phyloP scores from a whole-genome alignment of 2,888 invertebrate species.

The Thymelicus lineola region DNA sequence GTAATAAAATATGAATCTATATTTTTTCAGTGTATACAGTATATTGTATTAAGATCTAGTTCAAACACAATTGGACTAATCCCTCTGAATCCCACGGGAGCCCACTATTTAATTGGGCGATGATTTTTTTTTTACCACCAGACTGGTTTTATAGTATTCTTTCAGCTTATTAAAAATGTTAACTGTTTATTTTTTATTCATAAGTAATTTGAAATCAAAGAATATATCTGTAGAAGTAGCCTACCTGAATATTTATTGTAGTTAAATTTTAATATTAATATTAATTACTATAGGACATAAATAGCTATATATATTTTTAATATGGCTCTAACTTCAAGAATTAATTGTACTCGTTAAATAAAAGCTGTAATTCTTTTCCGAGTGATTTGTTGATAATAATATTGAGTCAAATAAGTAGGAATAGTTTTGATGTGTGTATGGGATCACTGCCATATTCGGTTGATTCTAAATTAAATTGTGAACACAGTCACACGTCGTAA shows the following conservation, averaged over 20 bases:
- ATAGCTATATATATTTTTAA: conserved; percentile 17
- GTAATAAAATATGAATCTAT: no score
- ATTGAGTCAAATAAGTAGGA: not conserved
- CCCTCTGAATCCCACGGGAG: no score
- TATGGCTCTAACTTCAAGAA: conserved; percentile 4
- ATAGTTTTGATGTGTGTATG: not conserved
- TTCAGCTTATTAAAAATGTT: not conserved
- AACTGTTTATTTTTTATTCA: not conserved
- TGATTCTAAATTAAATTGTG: no score
- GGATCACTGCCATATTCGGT: no score
- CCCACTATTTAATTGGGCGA: no score
- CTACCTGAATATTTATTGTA: conserved; percentile 11
- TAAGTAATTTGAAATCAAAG: conserved; percentile 3
- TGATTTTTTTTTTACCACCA: no score
- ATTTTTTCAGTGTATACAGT: no score
- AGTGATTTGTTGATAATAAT: not conserved
- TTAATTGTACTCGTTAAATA: not conserved
- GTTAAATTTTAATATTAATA: conserved; percentile 6
- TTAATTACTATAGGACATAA: not conserved
- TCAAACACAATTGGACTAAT: no score
- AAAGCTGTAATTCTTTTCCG: not conserved
- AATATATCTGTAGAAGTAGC: conserved; percentile 7
- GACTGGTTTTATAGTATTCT: no score
- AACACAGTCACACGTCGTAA: no score
- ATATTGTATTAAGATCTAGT: no score